Base-by-base conservation (phyloP, 2,113 vertebrate species). In the Holacanthus passer region DNA sequence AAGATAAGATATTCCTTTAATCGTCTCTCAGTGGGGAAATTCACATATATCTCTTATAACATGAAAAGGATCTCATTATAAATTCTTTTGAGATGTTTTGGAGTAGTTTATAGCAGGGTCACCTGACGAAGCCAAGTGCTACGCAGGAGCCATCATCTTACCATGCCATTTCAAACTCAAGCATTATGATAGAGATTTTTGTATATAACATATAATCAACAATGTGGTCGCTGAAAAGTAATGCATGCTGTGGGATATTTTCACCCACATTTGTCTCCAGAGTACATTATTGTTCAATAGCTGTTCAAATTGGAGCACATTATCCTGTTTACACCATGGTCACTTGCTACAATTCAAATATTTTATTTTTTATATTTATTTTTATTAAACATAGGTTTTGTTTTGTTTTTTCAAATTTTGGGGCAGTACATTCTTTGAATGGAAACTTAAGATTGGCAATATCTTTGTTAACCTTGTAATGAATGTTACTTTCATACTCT, bases 201-300 rank as follows among this genome's bases (percentile, higher is more conserved):
- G 52, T 72, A 59, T 31, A 22, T 22, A 45, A 59, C 1, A 27
- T 27, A 48, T 75, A 64, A 41, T 39, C 31, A 32, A 52, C 24
- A 55, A 43, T 53, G 60, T 5, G 2, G 1, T 41, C 52, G 31
- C 55, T 53, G 6, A n/a, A 50, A 22, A 64, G 43, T 29, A 53
- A 65, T 52, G 5, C 47, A 74, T 32, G 10, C 27, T 67, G 27
- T 19, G 22, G 32, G 10, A 31, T 39, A 48, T 24, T 35, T 47
- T 31, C n/a, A 22, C n/a, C 47, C 24, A 63, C 47, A 43, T n/a
- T n/a, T n/a, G n/a, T n/a, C n/a, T n/a, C n/a, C 60, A 43, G 52
- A 56, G 39, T 47, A 22, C 37, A 56, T 77, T 66, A 66, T 47
- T 32, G 7, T 19, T 66, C 11, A 55, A 43, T 65, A 65, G 10